phyloP scores from a whole-genome alignment of 2,113 vertebrate species.

The Turdus rufiventris region DNA sequence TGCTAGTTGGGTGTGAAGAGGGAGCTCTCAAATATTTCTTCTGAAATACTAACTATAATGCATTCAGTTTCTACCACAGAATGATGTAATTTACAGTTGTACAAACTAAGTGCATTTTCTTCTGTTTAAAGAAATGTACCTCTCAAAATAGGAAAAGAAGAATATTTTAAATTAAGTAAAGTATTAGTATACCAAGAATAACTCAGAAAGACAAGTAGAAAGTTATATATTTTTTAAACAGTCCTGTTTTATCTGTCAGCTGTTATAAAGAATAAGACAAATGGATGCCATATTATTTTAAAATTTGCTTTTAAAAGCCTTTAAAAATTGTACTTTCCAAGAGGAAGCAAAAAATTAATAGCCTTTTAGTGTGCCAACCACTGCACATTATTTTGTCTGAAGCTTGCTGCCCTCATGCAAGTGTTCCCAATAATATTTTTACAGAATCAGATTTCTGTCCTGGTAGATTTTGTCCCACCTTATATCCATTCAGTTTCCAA shows the following conservation, averaged over 20 bases:
- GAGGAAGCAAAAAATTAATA: neutral
- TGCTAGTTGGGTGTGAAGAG: neutral
- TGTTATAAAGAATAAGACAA: neutral
- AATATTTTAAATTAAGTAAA: slow-evolving; percentile 41
- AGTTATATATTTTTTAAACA: neutral
- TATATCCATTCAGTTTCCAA: neutral
- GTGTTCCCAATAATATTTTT: neutral
- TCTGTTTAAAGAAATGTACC: neutral
- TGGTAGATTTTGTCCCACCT: neutral
- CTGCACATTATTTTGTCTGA: neutral
- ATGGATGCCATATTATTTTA: neutral
- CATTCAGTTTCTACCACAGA: neutral
- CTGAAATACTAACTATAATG: neutral
- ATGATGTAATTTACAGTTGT: neutral
- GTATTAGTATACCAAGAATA: neutral
- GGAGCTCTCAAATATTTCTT: neutral
- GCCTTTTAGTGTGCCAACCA: neutral
- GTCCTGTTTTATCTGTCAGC: neutral
- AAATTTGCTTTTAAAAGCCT: neutral
- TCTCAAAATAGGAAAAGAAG: neutral
- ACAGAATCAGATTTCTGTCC: neutral
- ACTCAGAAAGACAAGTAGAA: neutral
- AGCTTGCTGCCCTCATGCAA: neutral
- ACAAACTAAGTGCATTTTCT: slow-evolving; percentile 7
- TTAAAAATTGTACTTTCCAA: neutral